Conservation (phyloP, 2,113 vertebrate genomes). For the Donacobius atricapilla region DNA sequence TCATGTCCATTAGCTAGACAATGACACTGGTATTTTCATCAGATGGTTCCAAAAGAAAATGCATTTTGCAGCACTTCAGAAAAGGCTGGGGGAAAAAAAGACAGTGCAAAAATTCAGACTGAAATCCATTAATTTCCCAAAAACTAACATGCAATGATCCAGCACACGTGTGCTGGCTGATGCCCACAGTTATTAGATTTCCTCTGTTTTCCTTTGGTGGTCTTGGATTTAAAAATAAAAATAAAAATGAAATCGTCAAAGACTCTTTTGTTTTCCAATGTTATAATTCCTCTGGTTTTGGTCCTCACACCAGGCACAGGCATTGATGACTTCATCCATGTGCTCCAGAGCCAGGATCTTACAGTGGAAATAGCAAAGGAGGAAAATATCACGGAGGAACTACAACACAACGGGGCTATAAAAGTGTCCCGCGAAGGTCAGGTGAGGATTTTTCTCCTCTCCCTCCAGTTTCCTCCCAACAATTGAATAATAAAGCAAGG, state of each 20-base stretch:
- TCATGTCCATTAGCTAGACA: background rate
- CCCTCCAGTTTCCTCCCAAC: background rate
- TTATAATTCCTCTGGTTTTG: background rate
- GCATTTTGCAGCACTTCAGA: background rate
- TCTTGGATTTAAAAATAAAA: background rate
- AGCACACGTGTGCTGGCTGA: background rate
- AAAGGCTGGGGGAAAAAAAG: background rate
- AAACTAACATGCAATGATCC: background rate
- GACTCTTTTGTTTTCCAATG: background rate
- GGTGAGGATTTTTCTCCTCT: slow-evolving; percentile 61
- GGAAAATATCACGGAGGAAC: slow-evolving; percentile 74
- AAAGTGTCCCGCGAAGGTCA: slow-evolving; percentile 77
- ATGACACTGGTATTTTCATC: background rate
- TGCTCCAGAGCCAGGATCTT: slow-evolving; percentile 82
- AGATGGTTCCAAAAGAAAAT: background rate
- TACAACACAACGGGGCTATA: slow-evolving; percentile 86
- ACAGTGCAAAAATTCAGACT: background rate
- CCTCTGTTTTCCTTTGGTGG: background rate
- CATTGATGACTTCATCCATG: slow-evolving; percentile 82
- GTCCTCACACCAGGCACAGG: slow-evolving; percentile 70
- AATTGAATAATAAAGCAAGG: background rate
- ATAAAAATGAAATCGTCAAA: background rate
- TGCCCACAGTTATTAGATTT: background rate
- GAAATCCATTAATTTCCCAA: background rate
- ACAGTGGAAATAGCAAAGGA: slow-evolving; percentile 79